A percentile compares a stretch with the other conserved stretches of the same genome.
phyloP scores from a whole-genome alignment of 2,797 vertebrate genomes.

The Erithacus rubecula region DNA sequence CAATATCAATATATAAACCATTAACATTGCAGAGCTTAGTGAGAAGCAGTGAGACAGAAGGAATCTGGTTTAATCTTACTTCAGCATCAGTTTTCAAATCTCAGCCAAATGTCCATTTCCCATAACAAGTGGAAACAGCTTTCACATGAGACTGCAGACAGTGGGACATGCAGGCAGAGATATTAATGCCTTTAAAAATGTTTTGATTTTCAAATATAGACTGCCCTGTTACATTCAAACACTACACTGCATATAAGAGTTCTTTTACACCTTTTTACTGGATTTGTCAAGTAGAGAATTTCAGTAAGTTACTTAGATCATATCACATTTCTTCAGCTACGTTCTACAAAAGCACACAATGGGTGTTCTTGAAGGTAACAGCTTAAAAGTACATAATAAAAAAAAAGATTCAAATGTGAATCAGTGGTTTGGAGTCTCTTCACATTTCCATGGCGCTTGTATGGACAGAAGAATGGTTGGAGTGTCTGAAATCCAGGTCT shows the following conservation, averaged over 20 bases:
- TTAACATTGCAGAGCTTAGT: neutral
- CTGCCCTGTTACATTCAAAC: neutral
- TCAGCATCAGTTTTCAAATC: neutral
- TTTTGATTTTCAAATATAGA: neutral
- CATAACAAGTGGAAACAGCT: neutral
- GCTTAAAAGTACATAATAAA: neutral
- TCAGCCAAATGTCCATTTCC: neutral
- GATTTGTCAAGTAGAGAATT: neutral
- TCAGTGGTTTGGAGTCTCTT: neutral
- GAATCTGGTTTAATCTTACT: neutral
- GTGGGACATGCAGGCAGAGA: neutral
- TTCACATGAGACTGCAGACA: neutral
- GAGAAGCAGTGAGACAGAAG: neutral
- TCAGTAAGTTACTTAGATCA: neutral
- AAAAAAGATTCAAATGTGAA: neutral
- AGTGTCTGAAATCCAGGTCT: neutral
- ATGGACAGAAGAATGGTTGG: neutral
- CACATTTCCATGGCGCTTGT: neutral
- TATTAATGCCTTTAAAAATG: neutral
- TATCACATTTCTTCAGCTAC: neutral
- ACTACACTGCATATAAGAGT: neutral
- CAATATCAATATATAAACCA: constrained; percentile 13
- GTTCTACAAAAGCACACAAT: neutral
- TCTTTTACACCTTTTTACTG: neutral
- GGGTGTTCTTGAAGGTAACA: neutral